Evolutionary conservation across 1,140 invertebrate species (phyloP).

Genomic region (Drosophila subobscura): DNA sequence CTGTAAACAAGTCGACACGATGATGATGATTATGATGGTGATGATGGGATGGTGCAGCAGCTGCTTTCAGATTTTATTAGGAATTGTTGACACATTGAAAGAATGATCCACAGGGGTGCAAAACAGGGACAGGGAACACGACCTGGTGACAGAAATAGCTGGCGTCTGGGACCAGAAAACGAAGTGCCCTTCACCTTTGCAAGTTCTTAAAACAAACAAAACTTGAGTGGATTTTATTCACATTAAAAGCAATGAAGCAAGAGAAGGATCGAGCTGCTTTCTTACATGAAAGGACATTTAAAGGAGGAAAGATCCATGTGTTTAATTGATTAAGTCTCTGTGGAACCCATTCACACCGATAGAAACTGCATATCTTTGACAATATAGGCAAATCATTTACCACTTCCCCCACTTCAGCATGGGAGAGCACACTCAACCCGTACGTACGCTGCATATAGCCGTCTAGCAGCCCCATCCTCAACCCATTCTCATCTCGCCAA

Average conservation of each 20-base stretch:
- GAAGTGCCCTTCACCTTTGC: not conserved
- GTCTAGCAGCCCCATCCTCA: slow-evolving; percentile 3
- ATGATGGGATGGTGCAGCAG: slow-evolving; percentile 20
- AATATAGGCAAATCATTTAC: slow-evolving; percentile 5
- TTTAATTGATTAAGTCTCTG: not conserved
- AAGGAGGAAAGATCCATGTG: not conserved
- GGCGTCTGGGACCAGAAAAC: slow-evolving; percentile 21
- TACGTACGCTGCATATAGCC: not conserved
- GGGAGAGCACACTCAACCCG: slow-evolving; percentile 8
- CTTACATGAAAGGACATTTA: too few species aligned
- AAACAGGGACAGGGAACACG: not conserved
- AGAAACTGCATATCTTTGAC: not conserved
- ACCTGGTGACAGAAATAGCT: slow-evolving; percentile 46
- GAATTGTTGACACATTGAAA: slow-evolving; percentile 12
- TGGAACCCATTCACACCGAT: not conserved
- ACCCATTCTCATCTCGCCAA: slow-evolving; percentile 46
- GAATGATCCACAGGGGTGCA: too few species aligned
- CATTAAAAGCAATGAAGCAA: too few species aligned
- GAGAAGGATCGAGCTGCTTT: too few species aligned
- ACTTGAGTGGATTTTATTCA: not conserved
- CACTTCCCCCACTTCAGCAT: slow-evolving; percentile 2
- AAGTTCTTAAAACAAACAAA: not conserved
- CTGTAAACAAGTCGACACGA: slow-evolving; percentile 50
- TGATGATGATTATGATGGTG: slow-evolving; percentile 23
- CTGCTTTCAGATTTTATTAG: slow-evolving; percentile 29